Evolutionary conservation across 1,140 invertebrate genomes (phyloP).

Genomic region (Drosophila prosaltans): DNA sequence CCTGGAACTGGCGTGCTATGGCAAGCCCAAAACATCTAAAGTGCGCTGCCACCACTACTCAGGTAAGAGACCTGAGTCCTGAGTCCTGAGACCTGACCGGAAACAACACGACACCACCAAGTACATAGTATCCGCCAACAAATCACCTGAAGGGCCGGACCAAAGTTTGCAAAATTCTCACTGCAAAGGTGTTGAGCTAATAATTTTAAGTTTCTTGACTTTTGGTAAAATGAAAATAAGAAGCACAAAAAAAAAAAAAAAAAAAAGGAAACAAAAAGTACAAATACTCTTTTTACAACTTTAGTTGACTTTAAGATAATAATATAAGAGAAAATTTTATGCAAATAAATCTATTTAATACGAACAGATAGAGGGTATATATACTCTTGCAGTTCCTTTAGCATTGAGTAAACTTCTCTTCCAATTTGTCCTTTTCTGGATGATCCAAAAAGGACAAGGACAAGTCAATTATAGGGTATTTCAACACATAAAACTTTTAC

Average conservation of each 20-base stretch:
- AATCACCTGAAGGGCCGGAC: constrained; percentile 21
- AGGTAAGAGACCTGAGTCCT: neutral
- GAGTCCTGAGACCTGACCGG: constrained; percentile 14
- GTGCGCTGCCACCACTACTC: neutral
- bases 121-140: constrained; percentile 20
- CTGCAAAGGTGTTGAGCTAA: constrained; percentile 20
- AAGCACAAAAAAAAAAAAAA: neutral
- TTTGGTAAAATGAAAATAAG: neutral
- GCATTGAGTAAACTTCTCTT: too few species aligned
- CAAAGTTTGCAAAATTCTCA: constrained; percentile 11
- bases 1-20: neutral
- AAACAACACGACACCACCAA: constrained; percentile 24
- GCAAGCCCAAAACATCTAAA: constrained; percentile 20
- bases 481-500: too few species aligned
- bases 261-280: neutral
- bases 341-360: too few species aligned
- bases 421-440: too few species aligned
- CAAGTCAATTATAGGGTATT: too few species aligned
- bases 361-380: too few species aligned
- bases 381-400: too few species aligned
- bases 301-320: neutral
- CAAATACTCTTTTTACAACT: neutral
- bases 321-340: too few species aligned
- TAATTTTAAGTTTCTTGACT: constrained; percentile 23
- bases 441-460: too few species aligned